Evolutionary conservation across 2,797 vertebrate species (phyloP), one percentile per base, ranked within the genome.

Genomic region (Eidolon dupreanum): DNA sequence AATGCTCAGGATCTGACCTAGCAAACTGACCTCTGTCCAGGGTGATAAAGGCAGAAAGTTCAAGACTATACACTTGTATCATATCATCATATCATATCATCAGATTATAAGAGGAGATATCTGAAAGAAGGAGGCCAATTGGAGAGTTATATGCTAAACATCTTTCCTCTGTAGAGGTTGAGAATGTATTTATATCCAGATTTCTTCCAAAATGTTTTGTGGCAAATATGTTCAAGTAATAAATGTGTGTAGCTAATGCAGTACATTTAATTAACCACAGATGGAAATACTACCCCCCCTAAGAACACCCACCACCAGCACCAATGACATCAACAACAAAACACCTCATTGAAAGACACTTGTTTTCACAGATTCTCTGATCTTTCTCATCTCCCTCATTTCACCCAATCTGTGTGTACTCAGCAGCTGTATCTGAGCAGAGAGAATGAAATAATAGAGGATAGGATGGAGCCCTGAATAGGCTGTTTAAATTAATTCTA

Each of bases 401-500:
- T 73, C 71, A 74, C 26, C 36, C 86, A 88, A 9, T 26, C 28
- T 79, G 49, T 93, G 31, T 79, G 17, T 78, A 55, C 94, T n/a
- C 71, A 90, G 68, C 66, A 85, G 85, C 90, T 88, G 59, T 66
- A 90, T 91, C 81, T 68, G 55, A 86, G 75, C 74, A 93, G 77
- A 94, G 57, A 90, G 71, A 91, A 82, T 65, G 83, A 82, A 89
- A 93, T 94, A 86, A 93, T 19, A 89, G 83, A 93, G 51, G 73
- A 88, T 11, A 33, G 74, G 59, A 43, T 4, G 24, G 55, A 63
- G 63, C 79, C 90, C 82, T 74, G 74, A 95, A 95, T 77, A 94
- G 85, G 84, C 85, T 93, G 46, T 94, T 94, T 53, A 96, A 93
- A 97, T 95, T 83, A 96, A 94, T 97, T 93, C 85, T 43, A 43